A percentile compares a stretch with the other conserved stretches of the same genome.
phyloP scores from a whole-genome alignment of 92 coral and sea anemone genomes.

The Bergia puertoricense region DNA sequence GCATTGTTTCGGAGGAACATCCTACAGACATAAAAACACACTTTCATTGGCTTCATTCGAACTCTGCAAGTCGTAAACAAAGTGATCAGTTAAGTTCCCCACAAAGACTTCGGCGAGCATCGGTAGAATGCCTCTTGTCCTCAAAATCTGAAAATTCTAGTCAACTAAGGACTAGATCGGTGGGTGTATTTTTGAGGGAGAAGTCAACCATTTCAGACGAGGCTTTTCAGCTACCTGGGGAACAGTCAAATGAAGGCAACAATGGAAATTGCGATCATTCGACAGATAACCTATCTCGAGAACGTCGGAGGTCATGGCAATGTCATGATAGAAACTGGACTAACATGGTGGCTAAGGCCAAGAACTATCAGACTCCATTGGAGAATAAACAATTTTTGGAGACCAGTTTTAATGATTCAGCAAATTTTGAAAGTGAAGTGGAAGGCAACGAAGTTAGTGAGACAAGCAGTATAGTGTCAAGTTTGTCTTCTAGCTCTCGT shows the following conservation, averaged over 20 bases:
- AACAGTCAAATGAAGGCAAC: background rate
- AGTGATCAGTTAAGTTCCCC: conserved; percentile 25
- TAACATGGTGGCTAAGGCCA: conserved; percentile 27
- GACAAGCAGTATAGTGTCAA: conserved; percentile 55
- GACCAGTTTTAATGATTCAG: background rate
- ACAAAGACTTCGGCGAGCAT: conserved; percentile 34
- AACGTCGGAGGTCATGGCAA: conserved; percentile 40
- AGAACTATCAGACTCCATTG: conserved; percentile 1
- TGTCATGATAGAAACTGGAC: conserved; percentile 33
- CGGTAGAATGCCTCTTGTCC: conserved; percentile 33
- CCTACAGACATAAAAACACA: background rate
- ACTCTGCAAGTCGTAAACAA: background rate
- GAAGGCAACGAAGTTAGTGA: conserved; percentile 50
- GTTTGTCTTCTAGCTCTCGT: conserved; percentile 54
- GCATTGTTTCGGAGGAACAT: background rate
- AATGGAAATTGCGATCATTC: background rate
- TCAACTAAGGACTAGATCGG: background rate
- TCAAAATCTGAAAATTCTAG: conserved; percentile 3
- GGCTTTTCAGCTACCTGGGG: background rate
- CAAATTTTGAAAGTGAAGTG: conserved; percentile 36
- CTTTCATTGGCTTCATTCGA: background rate
- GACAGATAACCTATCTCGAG: background rate
- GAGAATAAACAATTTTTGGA: background rate
- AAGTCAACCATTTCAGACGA: background rate
- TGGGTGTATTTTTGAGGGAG: background rate